Base-by-base conservation (phyloP, 35 echinoderm and acorn worm species). In the Anneissia japonica region DNA sequence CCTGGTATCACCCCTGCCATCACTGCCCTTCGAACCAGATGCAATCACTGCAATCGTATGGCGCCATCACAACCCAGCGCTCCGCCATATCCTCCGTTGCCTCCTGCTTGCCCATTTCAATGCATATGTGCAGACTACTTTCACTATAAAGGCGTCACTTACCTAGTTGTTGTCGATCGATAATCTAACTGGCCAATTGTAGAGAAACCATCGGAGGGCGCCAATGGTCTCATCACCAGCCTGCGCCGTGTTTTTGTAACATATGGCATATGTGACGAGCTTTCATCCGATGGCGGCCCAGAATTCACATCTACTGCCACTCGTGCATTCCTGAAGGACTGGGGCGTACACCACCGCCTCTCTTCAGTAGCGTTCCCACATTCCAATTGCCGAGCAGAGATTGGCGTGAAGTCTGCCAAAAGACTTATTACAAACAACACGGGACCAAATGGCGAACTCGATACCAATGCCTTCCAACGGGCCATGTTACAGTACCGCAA, bases 71-170 rank as follows among this genome's bases (percentile, higher is more conserved):
- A 86, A 77, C 84, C 56, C 4, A 77, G 34, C 14, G 73, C 74
- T 31, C 89, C 89, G 10, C 89, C 76, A 21, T 77, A 36, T 31
- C 82, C 89, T 19, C 81, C 1, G 34, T 0, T 74, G 31, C 7
- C 38, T 13, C 88, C 88, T 41, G 72, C 88, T 38, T 90, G 84
- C 81, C 88, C 79, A 36, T 90, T 90, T 56, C 80, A 90, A 38
- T 90, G 88, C 19, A 33, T 90, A 34, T 34, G 30, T 0, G 80
- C 88, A 10, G 88, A 90, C 81, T 90, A 90, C 36, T 78, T 90
- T 36, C 88, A 64, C 51, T 84, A 73, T 72, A 34, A 83, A 33
- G 88, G 88, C 21, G 33, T 21, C 9, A 75, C 73, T 23, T 90
- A 90, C 72, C 73, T 84, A 31, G 77, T 73, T 21, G 31, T 82